Evolutionary conservation across 2,113 vertebrate species (phyloP), one percentile per base, ranked within the genome.

Genomic region (Trachemys scripta): DNA sequence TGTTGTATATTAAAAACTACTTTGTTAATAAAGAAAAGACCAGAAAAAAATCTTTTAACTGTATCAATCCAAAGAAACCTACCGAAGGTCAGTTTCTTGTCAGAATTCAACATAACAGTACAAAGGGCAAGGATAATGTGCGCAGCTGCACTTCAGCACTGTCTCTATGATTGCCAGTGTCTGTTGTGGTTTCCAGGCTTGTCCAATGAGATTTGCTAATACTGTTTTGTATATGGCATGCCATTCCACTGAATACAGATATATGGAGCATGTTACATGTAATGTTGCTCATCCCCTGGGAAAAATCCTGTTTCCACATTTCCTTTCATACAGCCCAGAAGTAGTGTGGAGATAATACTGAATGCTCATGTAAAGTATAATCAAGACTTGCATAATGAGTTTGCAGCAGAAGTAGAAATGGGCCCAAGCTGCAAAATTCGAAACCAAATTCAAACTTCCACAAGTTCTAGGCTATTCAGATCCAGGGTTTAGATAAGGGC

Each of bases 191-290:
- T 96, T 98, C 90, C 94, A 95, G 90, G 82, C 92, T 92, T 93
- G 91, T 95, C 96, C 96, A 92, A 56, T 51, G 47, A 96, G 84
- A 90, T 97, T 96, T 95, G 91, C 83, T 95, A 93, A 94, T 96
- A 76, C 81, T 85, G 90, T 87, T 90, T 88, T 94, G 91, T 95
- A 82, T 96, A 54, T 87, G 89, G 95, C 89, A 93, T 53, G 80
- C 95, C 91, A 51, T 49, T 53, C 57, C 86, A 13, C 80, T 85
- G 92, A 91, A 92, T 89, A 27, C 94, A 96, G 90, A 94, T 95
- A 47, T 78, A 53, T 69, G 88, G 90, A 97, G 75, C 94, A 75
- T 84, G 89, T 90, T 96, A 19, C 69, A 89, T 96, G 89, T 94
- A 90, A 87, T 97, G 82, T n/a, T 90, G 82, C 85, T 96, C 93